Conservation (phyloP, 2,797 vertebrate genomes). For the Danionella dracula region DNA sequence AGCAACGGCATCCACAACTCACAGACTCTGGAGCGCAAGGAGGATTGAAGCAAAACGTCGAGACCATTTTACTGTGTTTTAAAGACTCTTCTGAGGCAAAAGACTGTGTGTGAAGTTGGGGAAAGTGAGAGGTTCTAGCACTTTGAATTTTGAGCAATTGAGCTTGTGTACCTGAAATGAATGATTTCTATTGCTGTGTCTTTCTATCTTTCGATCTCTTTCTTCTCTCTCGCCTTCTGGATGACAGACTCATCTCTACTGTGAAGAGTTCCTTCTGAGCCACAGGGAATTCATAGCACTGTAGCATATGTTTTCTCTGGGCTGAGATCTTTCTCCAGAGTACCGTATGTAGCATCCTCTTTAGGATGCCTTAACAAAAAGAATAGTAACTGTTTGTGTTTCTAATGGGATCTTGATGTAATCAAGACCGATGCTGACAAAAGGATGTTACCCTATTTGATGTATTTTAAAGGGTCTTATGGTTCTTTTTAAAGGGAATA, state of each 20-base stretch:
- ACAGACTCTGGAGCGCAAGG: slow-evolving; percentile 96
- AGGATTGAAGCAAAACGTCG: slow-evolving; percentile 78
- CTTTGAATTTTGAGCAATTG: slow-evolving; percentile 94
- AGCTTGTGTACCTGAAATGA: slow-evolving; percentile 82
- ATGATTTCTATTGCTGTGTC: slow-evolving; percentile 56
- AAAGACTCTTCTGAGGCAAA: slow-evolving; percentile 66
- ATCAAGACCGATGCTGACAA: slow-evolving; percentile 82
- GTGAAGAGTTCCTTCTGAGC: slow-evolving; percentile 84
- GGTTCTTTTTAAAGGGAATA: slow-evolving; percentile 83
- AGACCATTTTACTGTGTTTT: slow-evolving; percentile 84
- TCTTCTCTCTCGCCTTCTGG: slow-evolving; percentile 48
- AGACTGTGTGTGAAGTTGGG: slow-evolving; percentile 79
- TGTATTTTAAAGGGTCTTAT: slow-evolving; percentile 83
- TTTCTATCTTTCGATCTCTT: slow-evolving; percentile 44
- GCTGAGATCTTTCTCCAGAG: slow-evolving; percentile 72
- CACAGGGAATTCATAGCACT: slow-evolving; percentile 83
- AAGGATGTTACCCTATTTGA: slow-evolving; percentile 75
- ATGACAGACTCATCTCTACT: slow-evolving; percentile 77
- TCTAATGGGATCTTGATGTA: slow-evolving; percentile 84
- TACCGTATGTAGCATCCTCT: slow-evolving; percentile 77
- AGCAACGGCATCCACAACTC: slow-evolving; percentile 96
- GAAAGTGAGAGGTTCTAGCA: slow-evolving; percentile 81
- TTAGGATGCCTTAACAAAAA: slow-evolving; percentile 85
- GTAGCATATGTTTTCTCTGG: slow-evolving; percentile 79
- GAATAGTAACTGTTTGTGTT: slow-evolving; percentile 75